Evolutionary conservation across 1,140 invertebrate genomes (phyloP).

Genomic region (Anastatus disparis): DNA sequence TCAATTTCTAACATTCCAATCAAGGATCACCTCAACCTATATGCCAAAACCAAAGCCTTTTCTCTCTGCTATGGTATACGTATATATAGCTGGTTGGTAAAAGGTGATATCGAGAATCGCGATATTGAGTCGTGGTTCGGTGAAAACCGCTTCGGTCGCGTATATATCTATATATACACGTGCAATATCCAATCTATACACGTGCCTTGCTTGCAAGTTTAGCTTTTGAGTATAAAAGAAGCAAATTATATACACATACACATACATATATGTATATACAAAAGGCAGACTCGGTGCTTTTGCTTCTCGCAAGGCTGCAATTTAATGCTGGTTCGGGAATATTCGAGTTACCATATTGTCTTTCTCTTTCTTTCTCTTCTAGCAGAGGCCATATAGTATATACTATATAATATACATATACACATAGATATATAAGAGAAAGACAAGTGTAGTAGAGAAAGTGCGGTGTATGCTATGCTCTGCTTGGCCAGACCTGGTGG

Average conservation of each 20-base stretch:
- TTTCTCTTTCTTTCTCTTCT: background rate
- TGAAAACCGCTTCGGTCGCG: background rate
- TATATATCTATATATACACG: no score
- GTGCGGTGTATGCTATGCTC: slow-evolving; percentile 8
- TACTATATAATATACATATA: no score
- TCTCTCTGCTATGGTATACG: background rate
- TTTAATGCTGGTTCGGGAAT: slow-evolving; percentile 53
- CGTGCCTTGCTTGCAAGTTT: no score
- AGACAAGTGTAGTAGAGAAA: slow-evolving; percentile 40
- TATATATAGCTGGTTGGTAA: background rate
- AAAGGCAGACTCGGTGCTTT: background rate
- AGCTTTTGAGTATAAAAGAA: no score
- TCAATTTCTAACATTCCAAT: background rate
- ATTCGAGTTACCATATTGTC: slow-evolving; percentile 39
- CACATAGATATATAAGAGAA: slow-evolving; percentile 3
- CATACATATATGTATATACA: no score
- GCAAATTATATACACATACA: no score
- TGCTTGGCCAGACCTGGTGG: slow-evolving; percentile 49
- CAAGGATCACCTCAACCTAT: background rate
- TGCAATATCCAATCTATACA: no score
- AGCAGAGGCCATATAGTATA: no score
- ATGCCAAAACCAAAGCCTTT: background rate
- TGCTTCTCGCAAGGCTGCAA: slow-evolving; percentile 44
- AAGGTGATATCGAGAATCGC: slow-evolving; percentile 26
- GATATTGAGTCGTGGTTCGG: slow-evolving; percentile 33